Evolutionary conservation across 2,113 vertebrate species (phyloP).

Genomic region (human): GRCh38 chr9:94776001-94776500

Average conservation of each 20-base stretch:
- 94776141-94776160: not conserved
- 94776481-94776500: too few relatives aligned
- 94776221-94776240: not conserved
- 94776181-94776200: not conserved
- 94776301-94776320: too few relatives aligned
- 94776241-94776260: not conserved
- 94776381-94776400: too few relatives aligned
- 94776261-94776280: not conserved
- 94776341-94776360: too few relatives aligned
- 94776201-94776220: not conserved
- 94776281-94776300: not conserved
- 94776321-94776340: too few relatives aligned
- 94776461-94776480: too few relatives aligned
- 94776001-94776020: not conserved
- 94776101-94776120: not conserved
- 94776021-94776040: not conserved
- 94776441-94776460: accelerated
- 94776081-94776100: not conserved
- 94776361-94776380: too few relatives aligned
- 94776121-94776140: not conserved
- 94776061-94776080: not conserved
- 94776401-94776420: too few relatives aligned
- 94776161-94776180: not conserved
- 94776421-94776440: too few relatives aligned
- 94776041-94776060: conserved; percentile 34